Conservation (phyloP, 2,113 vertebrate genomes). For the Nothocercus nigrocapillus region DNA sequence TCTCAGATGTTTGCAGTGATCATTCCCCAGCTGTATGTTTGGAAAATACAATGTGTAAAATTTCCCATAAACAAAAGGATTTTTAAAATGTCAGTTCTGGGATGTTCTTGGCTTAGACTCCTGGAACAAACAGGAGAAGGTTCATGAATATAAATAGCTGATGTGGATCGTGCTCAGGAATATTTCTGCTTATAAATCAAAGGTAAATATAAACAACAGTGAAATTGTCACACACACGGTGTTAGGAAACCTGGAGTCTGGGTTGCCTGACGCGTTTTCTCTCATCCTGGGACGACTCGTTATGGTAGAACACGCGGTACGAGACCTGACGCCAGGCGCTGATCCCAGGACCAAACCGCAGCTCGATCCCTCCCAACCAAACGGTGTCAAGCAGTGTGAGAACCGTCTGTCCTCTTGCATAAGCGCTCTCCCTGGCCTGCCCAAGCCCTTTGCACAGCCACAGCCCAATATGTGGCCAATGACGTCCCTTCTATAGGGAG, state of each 20-base stretch:
- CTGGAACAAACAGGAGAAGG: constrained; percentile 46
- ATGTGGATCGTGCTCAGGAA: constrained; percentile 54
- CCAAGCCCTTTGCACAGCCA: background rate
- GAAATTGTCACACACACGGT: background rate
- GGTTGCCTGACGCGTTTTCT: background rate
- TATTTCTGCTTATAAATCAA: constrained; percentile 40
- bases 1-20: constrained; percentile 77
- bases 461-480: background rate
- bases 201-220: constrained; percentile 5
- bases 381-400: background rate
- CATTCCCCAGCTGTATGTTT: constrained; percentile 54
- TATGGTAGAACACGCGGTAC: background rate
- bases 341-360: background rate
- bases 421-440: background rate
- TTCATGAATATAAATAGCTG: constrained; percentile 71
- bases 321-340: background rate
- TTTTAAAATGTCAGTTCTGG: constrained; percentile 68
- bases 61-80: constrained; percentile 78
- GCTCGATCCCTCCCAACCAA: background rate
- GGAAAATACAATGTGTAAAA: constrained; percentile 76
- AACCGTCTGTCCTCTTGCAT: background rate
- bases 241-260: background rate
- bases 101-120: constrained; percentile 72
- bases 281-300: background rate
- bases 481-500: accelerated